Conservation (phyloP, 1,140 invertebrate genomes). For the Trichogramma pretiosum region DNA sequence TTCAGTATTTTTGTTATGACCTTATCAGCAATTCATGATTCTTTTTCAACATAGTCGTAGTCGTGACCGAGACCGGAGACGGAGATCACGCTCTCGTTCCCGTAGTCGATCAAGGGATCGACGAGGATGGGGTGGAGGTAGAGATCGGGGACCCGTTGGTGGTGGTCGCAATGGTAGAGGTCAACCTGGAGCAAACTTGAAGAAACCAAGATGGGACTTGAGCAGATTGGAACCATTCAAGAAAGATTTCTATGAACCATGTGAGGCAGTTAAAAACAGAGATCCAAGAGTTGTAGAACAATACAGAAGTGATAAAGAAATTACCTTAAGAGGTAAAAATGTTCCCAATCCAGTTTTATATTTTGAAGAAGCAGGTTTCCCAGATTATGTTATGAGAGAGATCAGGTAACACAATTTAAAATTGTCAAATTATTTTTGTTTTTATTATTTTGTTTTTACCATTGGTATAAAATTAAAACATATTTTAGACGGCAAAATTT, state of each 20-base stretch:
- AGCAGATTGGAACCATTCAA: constrained; percentile 75
- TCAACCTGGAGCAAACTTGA: constrained; percentile 62
- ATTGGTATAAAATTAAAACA: too few relatives aligned
- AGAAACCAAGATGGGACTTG: constrained; percentile 75
- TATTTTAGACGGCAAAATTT: constrained; percentile 66
- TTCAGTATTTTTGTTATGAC: not conserved
- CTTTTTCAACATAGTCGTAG: constrained; percentile 28
- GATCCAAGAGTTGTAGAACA: constrained; percentile 62
- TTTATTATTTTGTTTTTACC: too few relatives aligned
- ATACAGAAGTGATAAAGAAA: constrained; percentile 67
- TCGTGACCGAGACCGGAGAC: constrained; percentile 38
- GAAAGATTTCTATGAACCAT: constrained; percentile 87
- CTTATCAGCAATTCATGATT: not conserved
- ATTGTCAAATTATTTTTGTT: too few relatives aligned
- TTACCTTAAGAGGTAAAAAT: constrained; percentile 71
- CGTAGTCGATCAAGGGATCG: constrained; percentile 39
- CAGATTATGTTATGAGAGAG: constrained; percentile 71
- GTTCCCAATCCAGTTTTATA: constrained; percentile 73
- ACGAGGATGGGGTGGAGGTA: constrained; percentile 35
- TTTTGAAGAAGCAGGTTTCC: constrained; percentile 75
- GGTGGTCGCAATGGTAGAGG: constrained; percentile 56
- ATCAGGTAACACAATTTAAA: constrained; percentile 52
- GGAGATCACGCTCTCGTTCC: constrained; percentile 36
- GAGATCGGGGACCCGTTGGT: constrained; percentile 63
- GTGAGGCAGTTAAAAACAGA: constrained; percentile 61